Base-by-base conservation (phyloP, 2,113 vertebrate genomes). In the Atherinomorus stipes region DNA sequence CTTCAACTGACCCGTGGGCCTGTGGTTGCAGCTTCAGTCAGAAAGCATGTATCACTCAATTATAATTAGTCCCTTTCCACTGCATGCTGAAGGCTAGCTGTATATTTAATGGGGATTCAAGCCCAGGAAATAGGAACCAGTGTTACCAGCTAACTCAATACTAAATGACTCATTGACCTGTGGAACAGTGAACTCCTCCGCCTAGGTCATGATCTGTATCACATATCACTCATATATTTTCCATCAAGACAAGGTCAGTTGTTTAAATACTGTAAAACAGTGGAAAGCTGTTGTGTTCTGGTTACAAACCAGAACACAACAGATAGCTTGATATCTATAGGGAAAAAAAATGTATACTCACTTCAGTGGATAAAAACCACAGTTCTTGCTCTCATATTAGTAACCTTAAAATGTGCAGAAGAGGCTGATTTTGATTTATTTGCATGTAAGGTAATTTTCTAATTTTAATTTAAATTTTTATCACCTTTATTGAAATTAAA, bases 61-160 rank as follows among this genome's bases (percentile, higher is more conserved):
- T 88, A 64, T 85, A 87, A 90, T 91, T 87, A 82, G 64, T 75
- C 57, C 80, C 45, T 78, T 81, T 86, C 68, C 85, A 74, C 64
- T 66, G 59, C n/a, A 42, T 40, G 50, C 54, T 64, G 68, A 68
- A 75, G 68, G 74, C 61, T 49, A 11, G 11, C 19, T 63, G 3
- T 19, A 44, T 59, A 57, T 74, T 73, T 57, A 44, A 67, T 38
- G 47, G 31, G 31, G 42, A 70, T 65, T 60, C 26, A 57, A 70
- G 60, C 16, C 12, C 19, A n/a, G 58, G 71, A 72, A 49, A 31
- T 51, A 63, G 62, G 53, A 63, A 66, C 66, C 68, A 76, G 45
- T 8, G 16, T 56, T 40, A 64, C 61, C 50, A 84, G 59, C 57
- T 61, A 62, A 67, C 71, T 81, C 78, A 64, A 70, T 85, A 59